These are phyloP conservation scores for Acrocyrtus sp. DNA, from an alignment of 2,888 invertebrate genomes.

Conservation along the genomic window DNA sequence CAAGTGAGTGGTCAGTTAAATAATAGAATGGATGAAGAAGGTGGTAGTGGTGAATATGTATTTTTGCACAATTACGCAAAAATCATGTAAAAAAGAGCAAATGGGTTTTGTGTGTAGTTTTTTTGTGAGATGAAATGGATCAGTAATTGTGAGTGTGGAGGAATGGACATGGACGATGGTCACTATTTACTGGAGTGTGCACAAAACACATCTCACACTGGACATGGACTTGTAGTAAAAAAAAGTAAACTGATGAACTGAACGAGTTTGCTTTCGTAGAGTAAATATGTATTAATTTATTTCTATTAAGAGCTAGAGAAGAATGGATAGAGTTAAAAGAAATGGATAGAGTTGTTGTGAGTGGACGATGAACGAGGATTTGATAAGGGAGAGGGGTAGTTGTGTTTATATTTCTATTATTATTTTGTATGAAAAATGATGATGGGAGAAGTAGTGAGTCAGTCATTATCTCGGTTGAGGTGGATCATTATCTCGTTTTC, in stretches of 20 bases:
- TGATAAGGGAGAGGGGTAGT: background rate
- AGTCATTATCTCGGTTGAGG: slow-evolving; percentile 5
- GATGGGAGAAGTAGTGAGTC: background rate
- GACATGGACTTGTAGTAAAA: too few species aligned
- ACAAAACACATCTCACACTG: too few species aligned
- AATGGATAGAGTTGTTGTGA: too few species aligned
- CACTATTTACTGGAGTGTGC: background rate
- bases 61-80: background rate
- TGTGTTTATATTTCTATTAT: too few species aligned
- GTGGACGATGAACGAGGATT: background rate
- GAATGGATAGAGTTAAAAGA: too few species aligned
- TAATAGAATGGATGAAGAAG: too few species aligned
- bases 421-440: background rate
- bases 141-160: too few species aligned
- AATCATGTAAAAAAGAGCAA: background rate
- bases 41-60: too few species aligned
- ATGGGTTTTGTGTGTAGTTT: background rate
- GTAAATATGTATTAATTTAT: background rate
- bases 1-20: too few species aligned
- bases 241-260: too few species aligned
- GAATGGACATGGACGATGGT: background rate
- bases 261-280: background rate
- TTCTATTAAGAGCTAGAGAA: background rate
- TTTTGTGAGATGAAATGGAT: background rate
- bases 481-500: slow-evolving; percentile 20